phyloP scores from a whole-genome alignment of 64 coral and sea anemone species.

The Exaiptasia diaphana region DNA sequence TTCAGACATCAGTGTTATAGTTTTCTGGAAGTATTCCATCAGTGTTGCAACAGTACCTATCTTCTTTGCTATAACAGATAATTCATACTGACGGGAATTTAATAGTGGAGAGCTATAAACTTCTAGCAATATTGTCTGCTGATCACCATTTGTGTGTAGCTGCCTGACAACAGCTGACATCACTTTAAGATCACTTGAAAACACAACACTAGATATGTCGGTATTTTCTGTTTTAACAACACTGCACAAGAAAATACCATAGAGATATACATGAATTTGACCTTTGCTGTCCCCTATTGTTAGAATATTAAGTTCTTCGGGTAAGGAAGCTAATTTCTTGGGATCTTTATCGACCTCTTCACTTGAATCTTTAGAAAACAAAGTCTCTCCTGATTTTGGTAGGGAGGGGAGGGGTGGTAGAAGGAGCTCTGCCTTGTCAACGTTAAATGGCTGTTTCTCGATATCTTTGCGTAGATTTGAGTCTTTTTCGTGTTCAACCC shows the following conservation, averaged over 20 bases:
- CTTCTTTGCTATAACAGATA: slow-evolving; percentile 78
- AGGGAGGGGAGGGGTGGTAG: slow-evolving; percentile 68
- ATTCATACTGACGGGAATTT: slow-evolving; percentile 48
- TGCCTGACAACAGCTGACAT: slow-evolving; percentile 50
- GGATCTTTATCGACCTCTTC: slow-evolving; percentile 63
- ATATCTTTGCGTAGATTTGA: background rate
- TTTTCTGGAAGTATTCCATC: slow-evolving; percentile 80
- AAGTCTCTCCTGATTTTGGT: slow-evolving; percentile 64
- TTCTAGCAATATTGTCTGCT: slow-evolving; percentile 17
- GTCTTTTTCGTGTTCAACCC: slow-evolving; percentile 54
- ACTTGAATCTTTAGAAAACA: slow-evolving; percentile 67
- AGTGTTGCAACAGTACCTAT: slow-evolving; percentile 60
- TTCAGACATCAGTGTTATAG: slow-evolving; percentile 85
- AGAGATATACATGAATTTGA: slow-evolving; percentile 69
- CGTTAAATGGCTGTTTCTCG: slow-evolving; percentile 10
- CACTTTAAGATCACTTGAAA: slow-evolving; percentile 53
- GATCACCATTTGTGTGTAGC: background rate
- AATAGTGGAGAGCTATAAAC: slow-evolving; percentile 64
- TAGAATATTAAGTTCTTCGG: slow-evolving; percentile 71
- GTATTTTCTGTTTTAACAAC: slow-evolving; percentile 24
- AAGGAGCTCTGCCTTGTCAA: slow-evolving; percentile 61
- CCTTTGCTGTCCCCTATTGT: slow-evolving; percentile 59
- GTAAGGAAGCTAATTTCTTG: slow-evolving; percentile 74
- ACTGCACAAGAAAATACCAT: slow-evolving; percentile 80
- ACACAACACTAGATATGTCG: slow-evolving; percentile 7